Conservation (phyloP, 2,888 invertebrate species). For the Phaonia tiefii region DNA sequence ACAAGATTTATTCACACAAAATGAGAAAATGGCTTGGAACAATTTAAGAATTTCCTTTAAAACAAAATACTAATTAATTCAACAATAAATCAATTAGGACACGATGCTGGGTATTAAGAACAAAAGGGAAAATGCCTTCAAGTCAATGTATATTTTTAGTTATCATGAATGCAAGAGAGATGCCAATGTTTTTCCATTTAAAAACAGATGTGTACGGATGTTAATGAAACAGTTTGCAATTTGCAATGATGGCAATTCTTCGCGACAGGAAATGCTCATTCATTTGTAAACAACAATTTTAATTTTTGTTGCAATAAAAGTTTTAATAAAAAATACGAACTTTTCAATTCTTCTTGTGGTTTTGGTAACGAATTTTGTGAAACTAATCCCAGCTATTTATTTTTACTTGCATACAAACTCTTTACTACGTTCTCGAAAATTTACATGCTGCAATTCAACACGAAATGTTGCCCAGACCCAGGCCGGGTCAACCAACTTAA, state of each 20-base stretch:
- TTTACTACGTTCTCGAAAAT: too few species aligned
- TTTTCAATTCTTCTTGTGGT: too few species aligned
- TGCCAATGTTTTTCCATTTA: slow-evolving; percentile 41
- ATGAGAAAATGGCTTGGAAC: slow-evolving; percentile 17
- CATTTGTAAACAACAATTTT: too few species aligned
- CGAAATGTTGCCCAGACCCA: too few species aligned
- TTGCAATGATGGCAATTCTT: neutral
- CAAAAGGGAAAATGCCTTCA: neutral
- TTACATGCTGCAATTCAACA: too few species aligned
- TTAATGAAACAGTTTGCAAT: neutral
- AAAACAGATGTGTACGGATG: slow-evolving; percentile 42
- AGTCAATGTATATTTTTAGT: slow-evolving; percentile 55
- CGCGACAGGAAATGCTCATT: neutral
- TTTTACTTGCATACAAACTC: too few species aligned
- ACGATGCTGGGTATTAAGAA: too few species aligned
- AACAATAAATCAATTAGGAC: slow-evolving; percentile 55
- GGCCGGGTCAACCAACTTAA: too few species aligned
- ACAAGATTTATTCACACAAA: slow-evolving; percentile 42
- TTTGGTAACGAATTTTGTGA: too few species aligned
- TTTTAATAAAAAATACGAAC: too few species aligned
- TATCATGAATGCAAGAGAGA: slow-evolving; percentile 30
- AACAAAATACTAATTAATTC: slow-evolving; percentile 63
- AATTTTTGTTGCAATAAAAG: too few species aligned
- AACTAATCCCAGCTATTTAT: too few species aligned
- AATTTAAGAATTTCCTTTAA: slow-evolving; percentile 52